Evolutionary conservation across 2,797 vertebrate genomes (phyloP), one percentile per base, ranked within the genome.

Genomic region (Rhadinocentrus ornatus): DNA sequence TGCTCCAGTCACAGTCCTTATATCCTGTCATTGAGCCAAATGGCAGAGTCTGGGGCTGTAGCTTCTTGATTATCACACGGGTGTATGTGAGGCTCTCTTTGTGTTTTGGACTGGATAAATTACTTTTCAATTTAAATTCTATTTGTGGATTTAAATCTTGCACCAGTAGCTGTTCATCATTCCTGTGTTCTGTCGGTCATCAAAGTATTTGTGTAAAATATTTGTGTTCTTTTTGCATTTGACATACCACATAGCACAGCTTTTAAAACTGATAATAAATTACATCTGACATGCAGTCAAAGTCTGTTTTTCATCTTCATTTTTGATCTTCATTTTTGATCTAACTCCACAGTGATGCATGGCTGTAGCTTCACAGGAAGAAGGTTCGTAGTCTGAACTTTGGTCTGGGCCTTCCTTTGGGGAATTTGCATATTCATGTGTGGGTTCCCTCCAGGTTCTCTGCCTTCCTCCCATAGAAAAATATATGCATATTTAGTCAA

Each of bases 251-350:
- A 62, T 75, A 59, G 66, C 73, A 73, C 39, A 22, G 48, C 54
- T 80, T 80, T 86, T 82, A 61, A 80, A 83, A 71, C 22, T 26
- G 66, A 72, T 72, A 87, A 89, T 91, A 90, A 91, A 93, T 74
- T 66, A 13, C 63, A 75, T 73, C 52, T 11, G 27, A 76, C 37
- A 29, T 90, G 89, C 87, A 4, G 15, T 71, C 10, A 52, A 26
- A 56, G 0, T 22, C n/a, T 53, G 62, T 10, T 69, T 55, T 77
- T 37, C 48, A 62, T 48, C 24, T 12, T 24, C 46, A 50, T 2
- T 50, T 52, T 24, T 5, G 50, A 53, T 32, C 8, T 32, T 32
- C 7, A 32, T 6, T 32, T 32, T 32, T 6, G 31, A 32, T 50
- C 24, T 1, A 44, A 44, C 16, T 20, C 41, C 18, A 20, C 39